Evolutionary conservation across 2,888 invertebrate genomes (phyloP).

Genomic region (Machimus atricapillus): DNA sequence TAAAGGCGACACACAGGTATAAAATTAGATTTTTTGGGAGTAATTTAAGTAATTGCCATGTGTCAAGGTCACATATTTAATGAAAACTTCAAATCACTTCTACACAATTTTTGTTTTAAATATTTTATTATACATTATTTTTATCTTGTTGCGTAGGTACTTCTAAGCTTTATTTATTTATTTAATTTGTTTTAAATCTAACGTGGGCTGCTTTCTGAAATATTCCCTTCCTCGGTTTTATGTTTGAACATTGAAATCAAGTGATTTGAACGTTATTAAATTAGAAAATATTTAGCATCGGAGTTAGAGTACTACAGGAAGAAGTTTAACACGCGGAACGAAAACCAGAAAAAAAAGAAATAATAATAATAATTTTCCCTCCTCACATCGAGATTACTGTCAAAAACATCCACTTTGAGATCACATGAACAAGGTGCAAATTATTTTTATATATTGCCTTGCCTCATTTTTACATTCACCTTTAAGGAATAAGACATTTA

Average conservation of each 20-base stretch:
- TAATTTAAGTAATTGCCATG: background rate
- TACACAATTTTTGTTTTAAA: background rate
- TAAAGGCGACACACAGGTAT: background rate
- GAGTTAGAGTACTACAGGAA: background rate
- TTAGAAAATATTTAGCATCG: background rate
- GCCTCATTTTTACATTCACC: background rate
- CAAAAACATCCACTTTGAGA: background rate
- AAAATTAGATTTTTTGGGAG: background rate
- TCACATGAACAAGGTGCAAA: conserved; percentile 29
- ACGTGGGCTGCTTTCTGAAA: background rate
- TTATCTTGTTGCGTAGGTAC: background rate
- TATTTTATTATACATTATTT: background rate
- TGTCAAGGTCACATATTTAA: background rate
- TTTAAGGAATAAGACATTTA: background rate
- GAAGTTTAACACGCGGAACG: background rate
- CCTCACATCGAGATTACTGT: background rate
- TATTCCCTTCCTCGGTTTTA: background rate
- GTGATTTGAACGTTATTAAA: background rate
- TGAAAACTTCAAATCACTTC: background rate
- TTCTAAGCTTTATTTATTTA: background rate
- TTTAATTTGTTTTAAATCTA: background rate
- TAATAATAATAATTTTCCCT: background rate
- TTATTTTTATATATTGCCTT: background rate
- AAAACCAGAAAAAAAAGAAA: background rate
- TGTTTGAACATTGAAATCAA: background rate